Base-by-base conservation (phyloP, 2,888 invertebrate genomes). In the Laothoe populi region DNA sequence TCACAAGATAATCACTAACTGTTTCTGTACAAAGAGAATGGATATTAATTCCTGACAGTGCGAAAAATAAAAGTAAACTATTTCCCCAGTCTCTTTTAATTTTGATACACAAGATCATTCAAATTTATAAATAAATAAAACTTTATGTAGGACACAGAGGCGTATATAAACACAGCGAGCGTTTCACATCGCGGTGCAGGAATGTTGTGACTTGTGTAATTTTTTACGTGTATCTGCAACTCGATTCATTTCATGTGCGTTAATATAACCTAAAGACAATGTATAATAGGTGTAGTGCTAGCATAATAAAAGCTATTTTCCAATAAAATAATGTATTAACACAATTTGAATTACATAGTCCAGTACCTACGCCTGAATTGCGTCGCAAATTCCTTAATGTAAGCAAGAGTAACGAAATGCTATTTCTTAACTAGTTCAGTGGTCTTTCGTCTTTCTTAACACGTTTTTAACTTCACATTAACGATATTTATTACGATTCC, bases 111-210 rank as follows among this genome's bases (percentile, higher is more conserved):
- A 42, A 40, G 57, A 21, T 57, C 23, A 21, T 40, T 40, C 21
- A 57, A 40, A n/a, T 38, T 57, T 40, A 23, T 23, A 7, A 10
- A 57, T n/a, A 42, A 24, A 58, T 53, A 53, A 35, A 53, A 21
- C 19, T 53, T 19, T 35, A 19, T 31, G 19, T 35, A 53, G 53
- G 35, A 53, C 19, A 49, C 13, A 11, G 10, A 21, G 53, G 35
- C 35, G 35, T 53, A 53, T 35, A 53, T 35, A 53, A 35, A 53
- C 31, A 21, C 11, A 11, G 19, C 49, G 31, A 4, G 19, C 10
- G 19, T 35, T 21, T 53, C 35, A 31, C 19, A n/a, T 35, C 53
- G 10, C 31, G 11, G 19, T 53, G 53, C 35, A 19, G 19, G 10
- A 11, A 46, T 13, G 46, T 5, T 53, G 53, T 44, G 19, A 44